phyloP scores from a whole-genome alignment of 2,113 vertebrate species.

The Manacus vitellinus region DNA sequence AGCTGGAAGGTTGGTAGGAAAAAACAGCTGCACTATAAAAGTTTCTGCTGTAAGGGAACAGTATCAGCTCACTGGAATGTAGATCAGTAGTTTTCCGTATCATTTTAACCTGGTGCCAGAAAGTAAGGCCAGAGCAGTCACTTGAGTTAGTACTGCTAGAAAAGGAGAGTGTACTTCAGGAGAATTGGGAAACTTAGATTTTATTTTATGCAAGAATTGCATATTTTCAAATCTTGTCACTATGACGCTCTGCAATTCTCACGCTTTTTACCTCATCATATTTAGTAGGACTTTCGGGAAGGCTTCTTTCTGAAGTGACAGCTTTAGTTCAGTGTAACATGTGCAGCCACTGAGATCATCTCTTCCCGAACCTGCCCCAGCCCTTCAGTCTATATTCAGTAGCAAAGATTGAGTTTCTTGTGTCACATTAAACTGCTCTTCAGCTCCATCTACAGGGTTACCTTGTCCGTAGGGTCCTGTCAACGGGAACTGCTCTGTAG shows the following conservation, averaged over 20 bases:
- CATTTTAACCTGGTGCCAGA: not conserved
- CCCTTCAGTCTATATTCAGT: constrained; percentile 52
- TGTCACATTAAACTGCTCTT: not conserved
- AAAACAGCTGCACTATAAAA: not conserved
- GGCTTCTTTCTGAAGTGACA: not conserved
- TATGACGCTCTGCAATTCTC: not conserved
- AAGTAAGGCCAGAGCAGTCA: not conserved
- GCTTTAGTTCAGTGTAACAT: not conserved
- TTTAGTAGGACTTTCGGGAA: not conserved
- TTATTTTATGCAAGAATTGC: not conserved
- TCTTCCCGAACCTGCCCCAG: not conserved
- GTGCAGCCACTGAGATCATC: constrained; percentile 25
- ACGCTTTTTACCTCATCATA: not conserved
- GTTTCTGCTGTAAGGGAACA: not conserved
- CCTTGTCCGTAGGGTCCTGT: not conserved
- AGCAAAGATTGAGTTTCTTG: constrained; percentile 40
- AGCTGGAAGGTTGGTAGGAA: not conserved
- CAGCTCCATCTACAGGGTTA: constrained; percentile 45
- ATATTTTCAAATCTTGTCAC: not conserved
- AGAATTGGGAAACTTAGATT: not conserved
- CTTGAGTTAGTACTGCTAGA: not conserved
- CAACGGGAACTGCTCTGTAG: not conserved
- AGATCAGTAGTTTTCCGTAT: not conserved
- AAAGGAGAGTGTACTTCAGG: not conserved
- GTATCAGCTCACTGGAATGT: not conserved